phyloP scores from a whole-genome alignment of 2,888 invertebrate species.

The Oscheius onirici region DNA sequence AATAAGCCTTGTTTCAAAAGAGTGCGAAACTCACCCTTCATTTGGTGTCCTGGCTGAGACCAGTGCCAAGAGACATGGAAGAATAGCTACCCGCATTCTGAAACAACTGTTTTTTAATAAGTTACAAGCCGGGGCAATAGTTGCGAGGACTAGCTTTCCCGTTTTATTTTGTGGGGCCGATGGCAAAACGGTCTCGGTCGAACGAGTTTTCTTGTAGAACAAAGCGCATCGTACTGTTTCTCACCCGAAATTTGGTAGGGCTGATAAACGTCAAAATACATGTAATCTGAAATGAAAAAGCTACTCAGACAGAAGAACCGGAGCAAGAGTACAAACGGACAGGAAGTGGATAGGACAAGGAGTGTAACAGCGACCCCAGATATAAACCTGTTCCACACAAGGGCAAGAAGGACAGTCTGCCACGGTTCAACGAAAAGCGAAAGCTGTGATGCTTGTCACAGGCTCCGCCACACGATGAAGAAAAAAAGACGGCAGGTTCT shows the following conservation, averaged over 20 bases:
- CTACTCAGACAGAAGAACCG: too few relatives aligned
- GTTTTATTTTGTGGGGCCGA: background rate
- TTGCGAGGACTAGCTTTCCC: background rate
- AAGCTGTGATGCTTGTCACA: constrained; percentile 14
- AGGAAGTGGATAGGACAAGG: constrained; percentile 2
- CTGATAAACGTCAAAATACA: too few relatives aligned
- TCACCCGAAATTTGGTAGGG: too few relatives aligned
- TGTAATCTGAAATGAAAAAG: too few relatives aligned
- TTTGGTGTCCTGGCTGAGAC: background rate
- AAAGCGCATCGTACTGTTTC: background rate
- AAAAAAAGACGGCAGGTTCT: constrained; percentile 3
- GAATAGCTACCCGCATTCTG: constrained; percentile 21
- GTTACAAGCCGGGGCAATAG: background rate
- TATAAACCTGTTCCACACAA: constrained; percentile 18
- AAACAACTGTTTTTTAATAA: background rate
- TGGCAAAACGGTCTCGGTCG: constrained; percentile 28
- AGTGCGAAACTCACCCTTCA: background rate
- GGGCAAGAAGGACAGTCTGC: constrained; percentile 9
- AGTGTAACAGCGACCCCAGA: constrained; percentile 14
- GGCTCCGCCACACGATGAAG: background rate
- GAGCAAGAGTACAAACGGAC: background rate
- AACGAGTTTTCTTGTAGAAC: constrained; percentile 22
- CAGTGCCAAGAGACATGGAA: background rate
- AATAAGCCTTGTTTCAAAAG: background rate
- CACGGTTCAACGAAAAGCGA: constrained; percentile 4